Conservation (phyloP, 2,113 vertebrate species). For the Nothoprocta pentlandii region DNA sequence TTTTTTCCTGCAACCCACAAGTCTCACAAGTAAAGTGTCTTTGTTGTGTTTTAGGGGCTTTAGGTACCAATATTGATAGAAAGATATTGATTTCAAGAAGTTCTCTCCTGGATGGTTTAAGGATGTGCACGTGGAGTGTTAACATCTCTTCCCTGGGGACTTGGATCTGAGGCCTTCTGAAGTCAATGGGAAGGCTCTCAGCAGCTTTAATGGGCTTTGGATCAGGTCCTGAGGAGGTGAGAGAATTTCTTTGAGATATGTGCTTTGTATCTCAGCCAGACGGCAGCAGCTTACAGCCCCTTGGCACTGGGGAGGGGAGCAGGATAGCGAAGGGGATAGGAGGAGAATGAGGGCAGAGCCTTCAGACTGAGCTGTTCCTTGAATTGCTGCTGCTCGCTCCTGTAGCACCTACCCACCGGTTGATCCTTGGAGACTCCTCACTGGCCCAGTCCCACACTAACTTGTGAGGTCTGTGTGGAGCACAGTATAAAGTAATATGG, state of each 20-base stretch:
- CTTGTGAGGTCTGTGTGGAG: background rate
- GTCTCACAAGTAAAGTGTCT: slow-evolving; percentile 10
- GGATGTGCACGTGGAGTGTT: background rate
- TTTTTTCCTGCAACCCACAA: background rate
- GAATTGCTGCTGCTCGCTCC: background rate
- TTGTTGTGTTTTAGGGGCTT: slow-evolving; percentile 18
- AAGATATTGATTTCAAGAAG: slow-evolving; percentile 45
- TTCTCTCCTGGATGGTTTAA: slow-evolving; percentile 31
- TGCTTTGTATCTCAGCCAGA: slow-evolving; percentile 7
- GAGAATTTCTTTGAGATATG: slow-evolving; percentile 26
- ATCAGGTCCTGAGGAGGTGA: slow-evolving; percentile 32
- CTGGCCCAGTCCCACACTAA: background rate
- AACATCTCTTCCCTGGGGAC: slow-evolving; percentile 12
- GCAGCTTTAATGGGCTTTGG: slow-evolving; percentile 30
- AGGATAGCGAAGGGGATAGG: background rate
- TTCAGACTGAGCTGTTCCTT: background rate
- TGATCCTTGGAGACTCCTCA: background rate
- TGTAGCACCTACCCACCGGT: background rate
- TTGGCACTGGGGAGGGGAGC: background rate
- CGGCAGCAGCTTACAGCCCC: background rate
- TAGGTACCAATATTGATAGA: slow-evolving; percentile 47
- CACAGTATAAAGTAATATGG: background rate
- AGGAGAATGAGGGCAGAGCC: background rate
- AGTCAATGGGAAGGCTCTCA: slow-evolving; percentile 54
- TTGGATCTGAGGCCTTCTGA: slow-evolving; percentile 52